phyloP scores from a whole-genome alignment of 2,113 vertebrate species.

The Mormoops blainvillei region DNA sequence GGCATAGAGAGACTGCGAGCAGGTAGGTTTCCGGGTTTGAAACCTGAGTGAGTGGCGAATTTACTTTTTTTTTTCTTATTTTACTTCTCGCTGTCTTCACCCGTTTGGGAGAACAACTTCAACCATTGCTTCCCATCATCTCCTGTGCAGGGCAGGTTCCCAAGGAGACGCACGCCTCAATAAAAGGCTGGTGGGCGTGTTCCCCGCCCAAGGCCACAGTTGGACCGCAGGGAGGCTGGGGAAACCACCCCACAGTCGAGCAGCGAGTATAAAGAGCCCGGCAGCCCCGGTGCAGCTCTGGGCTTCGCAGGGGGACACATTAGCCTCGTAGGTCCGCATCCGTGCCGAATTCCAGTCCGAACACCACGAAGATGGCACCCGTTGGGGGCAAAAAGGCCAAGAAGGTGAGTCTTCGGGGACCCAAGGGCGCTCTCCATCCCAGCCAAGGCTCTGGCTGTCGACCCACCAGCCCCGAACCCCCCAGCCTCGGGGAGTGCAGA shows the following conservation, averaged over 20 bases:
- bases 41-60: not conserved
- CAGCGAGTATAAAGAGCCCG: slow-evolving; percentile 33
- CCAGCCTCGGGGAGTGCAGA: not conserved
- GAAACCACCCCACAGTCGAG: not conserved
- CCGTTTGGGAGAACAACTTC: not conserved
- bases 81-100: not conserved
- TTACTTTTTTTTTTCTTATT: not conserved
- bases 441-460: not conserved
- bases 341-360: no score
- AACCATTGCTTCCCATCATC: not conserved
- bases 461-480: not conserved
- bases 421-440: not conserved
- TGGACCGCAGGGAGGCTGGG: not conserved
- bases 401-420: slow-evolving; percentile 54
- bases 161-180: not conserved
- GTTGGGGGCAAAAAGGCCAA: slow-evolving; percentile 55
- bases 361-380: slow-evolving; percentile 59
- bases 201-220: not conserved
- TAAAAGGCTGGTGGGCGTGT: slow-evolving; percentile 50
- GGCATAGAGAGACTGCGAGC: not conserved
- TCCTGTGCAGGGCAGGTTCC: not conserved
- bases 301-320: not conserved
- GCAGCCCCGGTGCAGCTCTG: not conserved
- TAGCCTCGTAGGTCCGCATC: not conserved
- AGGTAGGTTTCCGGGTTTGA: not conserved